phyloP scores from a whole-genome alignment of 2,113 vertebrate genomes.

The Salvelinus sp. region DNA sequence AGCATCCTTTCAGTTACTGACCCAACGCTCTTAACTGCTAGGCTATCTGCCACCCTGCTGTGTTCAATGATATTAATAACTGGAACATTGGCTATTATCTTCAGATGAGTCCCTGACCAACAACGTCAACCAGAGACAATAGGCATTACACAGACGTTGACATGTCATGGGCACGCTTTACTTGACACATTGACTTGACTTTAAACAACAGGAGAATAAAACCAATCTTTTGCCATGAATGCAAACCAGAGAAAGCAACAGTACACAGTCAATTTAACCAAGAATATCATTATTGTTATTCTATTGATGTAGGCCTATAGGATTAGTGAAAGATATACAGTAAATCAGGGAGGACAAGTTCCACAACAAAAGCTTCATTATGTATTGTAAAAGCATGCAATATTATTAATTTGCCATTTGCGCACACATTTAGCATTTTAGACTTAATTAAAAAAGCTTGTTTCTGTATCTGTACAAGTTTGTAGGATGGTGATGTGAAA shows the following conservation, averaged over 20 bases:
- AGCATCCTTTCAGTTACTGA: no score
- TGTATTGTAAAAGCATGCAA: not conserved
- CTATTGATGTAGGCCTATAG: not conserved
- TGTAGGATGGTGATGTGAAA: not conserved
- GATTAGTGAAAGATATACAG: not conserved
- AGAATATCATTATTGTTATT: not conserved
- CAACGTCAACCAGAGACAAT: not conserved
- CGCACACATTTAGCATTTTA: not conserved
- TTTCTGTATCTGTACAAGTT: conserved; percentile 17
- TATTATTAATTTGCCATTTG: not conserved
- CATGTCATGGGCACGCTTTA: no score
- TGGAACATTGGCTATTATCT: not conserved
- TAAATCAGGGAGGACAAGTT: not conserved
- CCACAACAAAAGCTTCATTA: not conserved
- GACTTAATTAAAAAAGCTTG: not conserved
- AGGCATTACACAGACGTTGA: not conserved
- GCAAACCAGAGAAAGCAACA: not conserved
- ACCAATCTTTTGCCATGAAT: not conserved
- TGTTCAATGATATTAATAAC: not conserved
- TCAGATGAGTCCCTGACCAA: not conserved
- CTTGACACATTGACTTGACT: no score
- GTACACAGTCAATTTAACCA: not conserved
- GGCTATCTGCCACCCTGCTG: not conserved
- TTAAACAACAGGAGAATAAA: not conserved
- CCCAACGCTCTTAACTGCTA: no score